These are phyloP conservation scores for Pentamera pediparva DNA, from an alignment of 53 echinoderm and acorn worm species.

Conservation along the genomic window DNA sequence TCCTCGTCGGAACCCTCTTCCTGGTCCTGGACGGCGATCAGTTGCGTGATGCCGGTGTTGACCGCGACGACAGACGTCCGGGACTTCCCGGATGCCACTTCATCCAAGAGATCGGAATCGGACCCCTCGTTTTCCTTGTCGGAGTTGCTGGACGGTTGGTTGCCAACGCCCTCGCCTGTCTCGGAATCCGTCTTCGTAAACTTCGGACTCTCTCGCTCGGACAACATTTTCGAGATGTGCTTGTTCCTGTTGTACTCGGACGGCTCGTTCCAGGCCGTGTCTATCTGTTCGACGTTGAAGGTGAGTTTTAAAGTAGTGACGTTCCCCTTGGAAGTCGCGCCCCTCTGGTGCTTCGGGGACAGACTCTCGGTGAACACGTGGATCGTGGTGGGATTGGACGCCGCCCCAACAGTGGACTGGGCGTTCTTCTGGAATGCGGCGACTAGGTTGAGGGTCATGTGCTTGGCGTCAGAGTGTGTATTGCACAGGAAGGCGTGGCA, in stretches of 20 bases:
- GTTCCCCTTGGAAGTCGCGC: not conserved
- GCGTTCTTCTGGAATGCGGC: conserved; percentile 23
- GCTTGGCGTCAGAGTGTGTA: conserved; percentile 22
- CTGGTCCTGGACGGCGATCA: not conserved
- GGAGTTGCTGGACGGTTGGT: not conserved
- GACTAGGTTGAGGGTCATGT: conserved; percentile 11
- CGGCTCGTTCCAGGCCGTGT: not conserved
- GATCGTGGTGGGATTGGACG: conserved; percentile 1
- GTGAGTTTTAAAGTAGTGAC: conserved; percentile 31
- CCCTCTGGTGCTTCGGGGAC: not conserved
- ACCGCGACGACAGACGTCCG: conserved; percentile 15
- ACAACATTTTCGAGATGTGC: conserved; percentile 20
- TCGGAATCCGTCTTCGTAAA: not conserved
- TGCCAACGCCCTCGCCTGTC: not conserved
- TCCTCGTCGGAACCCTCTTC: conserved; percentile 28
- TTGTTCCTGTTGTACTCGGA: conserved; percentile 3
- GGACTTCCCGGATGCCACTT: not conserved
- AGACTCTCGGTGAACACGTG: conserved; percentile 19
- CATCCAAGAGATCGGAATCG: conserved; percentile 14
- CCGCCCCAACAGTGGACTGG: not conserved
- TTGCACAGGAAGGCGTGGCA: conserved; percentile 28
- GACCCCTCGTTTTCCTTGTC: conserved; percentile 36
- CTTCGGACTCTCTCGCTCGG: not conserved
- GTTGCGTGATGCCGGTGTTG: conserved; percentile 13
- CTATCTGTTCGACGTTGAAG: conserved; percentile 18